Conservation (phyloP, 2,888 invertebrate genomes). For the Acanthopleura granulata region DNA sequence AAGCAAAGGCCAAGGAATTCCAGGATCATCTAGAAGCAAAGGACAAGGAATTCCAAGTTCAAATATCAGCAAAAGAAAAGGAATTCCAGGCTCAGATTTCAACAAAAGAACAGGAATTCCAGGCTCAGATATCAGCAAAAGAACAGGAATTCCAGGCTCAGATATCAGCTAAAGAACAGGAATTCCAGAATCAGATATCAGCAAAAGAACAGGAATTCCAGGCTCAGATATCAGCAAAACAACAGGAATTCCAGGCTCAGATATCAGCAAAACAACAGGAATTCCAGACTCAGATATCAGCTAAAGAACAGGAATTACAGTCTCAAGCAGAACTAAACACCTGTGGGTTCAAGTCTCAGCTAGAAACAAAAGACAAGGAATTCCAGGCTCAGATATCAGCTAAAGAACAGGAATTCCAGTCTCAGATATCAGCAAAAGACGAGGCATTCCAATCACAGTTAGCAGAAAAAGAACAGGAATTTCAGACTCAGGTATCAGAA, state of each 20-base stretch:
- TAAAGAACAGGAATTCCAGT: background rate
- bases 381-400: background rate
- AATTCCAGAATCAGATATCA: background rate
- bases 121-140: background rate
- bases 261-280: background rate
- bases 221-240: background rate
- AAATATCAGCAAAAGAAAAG: background rate
- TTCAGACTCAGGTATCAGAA: background rate
- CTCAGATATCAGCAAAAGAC: background rate
- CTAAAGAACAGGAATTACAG: background rate
- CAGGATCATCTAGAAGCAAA: background rate
- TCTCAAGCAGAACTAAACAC: background rate
- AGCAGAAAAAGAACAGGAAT: background rate
- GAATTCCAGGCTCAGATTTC: background rate
- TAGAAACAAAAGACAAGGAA: background rate
- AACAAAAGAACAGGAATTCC: background rate
- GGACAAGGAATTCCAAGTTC: background rate
- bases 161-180: background rate
- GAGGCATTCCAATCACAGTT: background rate
- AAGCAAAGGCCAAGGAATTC: too few species aligned
- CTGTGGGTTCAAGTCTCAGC: background rate
- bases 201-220: background rate
- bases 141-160: background rate
- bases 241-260: background rate
- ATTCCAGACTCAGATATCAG: background rate